Evolutionary conservation across 1,140 invertebrate species (phyloP).

Genomic region (Drosophila sulfurigaster): DNA sequence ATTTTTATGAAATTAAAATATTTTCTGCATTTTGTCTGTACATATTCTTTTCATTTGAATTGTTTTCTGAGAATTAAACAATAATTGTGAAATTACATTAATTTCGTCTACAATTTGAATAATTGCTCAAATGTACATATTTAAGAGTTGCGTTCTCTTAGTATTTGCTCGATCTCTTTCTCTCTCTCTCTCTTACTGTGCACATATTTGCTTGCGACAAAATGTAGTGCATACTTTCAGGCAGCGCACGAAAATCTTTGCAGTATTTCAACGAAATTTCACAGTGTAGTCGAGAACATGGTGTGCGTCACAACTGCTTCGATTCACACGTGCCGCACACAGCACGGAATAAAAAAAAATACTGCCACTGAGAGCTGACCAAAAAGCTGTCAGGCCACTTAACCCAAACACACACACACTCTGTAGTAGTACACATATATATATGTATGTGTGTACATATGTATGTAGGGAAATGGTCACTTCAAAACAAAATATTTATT

Average conservation of each 20-base stretch:
- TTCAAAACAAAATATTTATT: conserved; percentile 84
- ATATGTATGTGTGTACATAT: conserved; percentile 12
- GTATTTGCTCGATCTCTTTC: not conserved
- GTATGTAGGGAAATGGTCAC: conserved; percentile 51
- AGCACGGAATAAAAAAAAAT: conserved; percentile 11
- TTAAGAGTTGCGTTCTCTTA: not conserved
- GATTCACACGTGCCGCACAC: conserved; percentile 64
- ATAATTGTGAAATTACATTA: too few relatives aligned
- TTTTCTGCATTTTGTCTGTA: not conserved
- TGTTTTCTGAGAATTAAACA: too few relatives aligned
- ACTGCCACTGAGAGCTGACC: conserved; percentile 19
- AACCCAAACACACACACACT: conserved; percentile 41
- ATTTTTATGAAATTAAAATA: not conserved
- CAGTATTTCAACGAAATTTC: conserved; percentile 10
- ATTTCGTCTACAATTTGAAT: too few relatives aligned
- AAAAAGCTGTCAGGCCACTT: conserved; percentile 64
- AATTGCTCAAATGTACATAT: too few relatives aligned
- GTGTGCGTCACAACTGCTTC: conserved; percentile 57
- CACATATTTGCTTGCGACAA: not conserved
- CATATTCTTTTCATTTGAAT: not conserved
- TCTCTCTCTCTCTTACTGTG: not conserved
- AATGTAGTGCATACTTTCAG: conserved; percentile 62
- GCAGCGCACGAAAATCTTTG: conserved; percentile 34
- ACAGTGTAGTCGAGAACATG: conserved; percentile 37
- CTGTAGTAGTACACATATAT: not conserved